phyloP scores from a whole-genome alignment of 2,888 invertebrate species.

The Drosophila sordidula region DNA sequence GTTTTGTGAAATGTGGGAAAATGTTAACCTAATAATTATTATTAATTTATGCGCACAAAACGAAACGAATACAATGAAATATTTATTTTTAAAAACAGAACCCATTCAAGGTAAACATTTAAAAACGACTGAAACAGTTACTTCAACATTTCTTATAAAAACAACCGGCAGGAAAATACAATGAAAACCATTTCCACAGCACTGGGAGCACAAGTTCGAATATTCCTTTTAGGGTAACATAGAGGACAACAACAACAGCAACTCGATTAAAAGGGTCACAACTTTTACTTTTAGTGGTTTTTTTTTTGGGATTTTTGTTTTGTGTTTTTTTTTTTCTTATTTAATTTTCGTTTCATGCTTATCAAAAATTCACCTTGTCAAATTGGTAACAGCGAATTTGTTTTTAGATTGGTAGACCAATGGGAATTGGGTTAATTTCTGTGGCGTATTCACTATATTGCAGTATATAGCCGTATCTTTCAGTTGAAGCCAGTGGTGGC shows the following conservation, averaged over 20 bases:
- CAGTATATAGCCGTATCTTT: constrained; percentile 66
- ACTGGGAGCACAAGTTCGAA: constrained; percentile 23
- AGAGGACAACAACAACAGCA: constrained; percentile 53
- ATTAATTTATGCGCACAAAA: constrained; percentile 1
- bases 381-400: constrained; percentile 40
- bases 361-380: constrained; percentile 59
- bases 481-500: constrained; percentile 63
- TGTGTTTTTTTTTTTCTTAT: constrained; percentile 4
- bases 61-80: neutral
- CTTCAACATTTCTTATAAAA: constrained; percentile 3
- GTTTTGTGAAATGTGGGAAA: constrained; percentile 6
- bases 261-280: constrained; percentile 40
- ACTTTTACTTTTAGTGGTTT: constrained; percentile 61
- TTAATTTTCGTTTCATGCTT: constrained; percentile 20
- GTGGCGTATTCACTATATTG: constrained; percentile 57
- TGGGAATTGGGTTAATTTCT: constrained; percentile 22
- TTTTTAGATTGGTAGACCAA: constrained; percentile 22
- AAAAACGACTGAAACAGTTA: constrained; percentile 9
- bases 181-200: constrained; percentile 29
- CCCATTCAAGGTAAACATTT: constrained; percentile 23
- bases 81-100: constrained; percentile 8
- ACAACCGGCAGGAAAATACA: constrained; percentile 5
- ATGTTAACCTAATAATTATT: neutral
- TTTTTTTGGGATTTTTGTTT: constrained; percentile 10
- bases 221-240: constrained; percentile 44